These are phyloP conservation scores for Drosophila neonasuta DNA, from an alignment of 2,888 invertebrate species.

Conservation along the genomic window DNA sequence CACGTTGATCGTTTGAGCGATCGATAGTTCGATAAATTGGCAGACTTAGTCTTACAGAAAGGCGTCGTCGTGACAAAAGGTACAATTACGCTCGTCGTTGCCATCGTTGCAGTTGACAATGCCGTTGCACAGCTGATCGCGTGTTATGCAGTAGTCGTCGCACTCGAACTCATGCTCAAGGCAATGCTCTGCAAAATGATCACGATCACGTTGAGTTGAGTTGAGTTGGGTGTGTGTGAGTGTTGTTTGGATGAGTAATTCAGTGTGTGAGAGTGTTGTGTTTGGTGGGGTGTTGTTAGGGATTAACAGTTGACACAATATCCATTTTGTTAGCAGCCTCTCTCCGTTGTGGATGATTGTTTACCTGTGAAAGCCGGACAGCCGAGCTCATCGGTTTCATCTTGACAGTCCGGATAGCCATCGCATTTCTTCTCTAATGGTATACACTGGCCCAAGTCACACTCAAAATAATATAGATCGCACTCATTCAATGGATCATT, in stretches of 20 bases:
- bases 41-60: slow-evolving; percentile 80
- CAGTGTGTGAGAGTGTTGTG: slow-evolving; percentile 9
- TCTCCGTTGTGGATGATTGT: slow-evolving; percentile 11
- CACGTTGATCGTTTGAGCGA: slow-evolving; percentile 11
- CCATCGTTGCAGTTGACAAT: slow-evolving; percentile 83
- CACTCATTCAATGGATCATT: slow-evolving; percentile 74
- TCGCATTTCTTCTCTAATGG: slow-evolving; percentile 85
- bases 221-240: slow-evolving; percentile 11
- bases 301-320: slow-evolving; percentile 15
- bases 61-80: slow-evolving; percentile 79
- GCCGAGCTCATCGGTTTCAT: slow-evolving; percentile 85
- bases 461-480: slow-evolving; percentile 81
- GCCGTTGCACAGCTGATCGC: slow-evolving; percentile 83
- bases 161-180: slow-evolving; percentile 84
- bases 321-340: not conserved
- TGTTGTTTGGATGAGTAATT: slow-evolving; percentile 1
- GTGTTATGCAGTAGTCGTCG: slow-evolving; percentile 85
- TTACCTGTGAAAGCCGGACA: slow-evolving; percentile 82
- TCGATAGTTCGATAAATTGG: slow-evolving; percentile 3
- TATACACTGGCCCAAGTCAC: slow-evolving; percentile 80
- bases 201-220: slow-evolving; percentile 32
- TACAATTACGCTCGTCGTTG: slow-evolving; percentile 83
- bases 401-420: slow-evolving; percentile 84
- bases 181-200: slow-evolving; percentile 78
- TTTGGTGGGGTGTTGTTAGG: slow-evolving; percentile 3